A percentile compares a stretch with the other conserved stretches of the same genome.
Conservation (phyloP, 35 echinoderm and acorn worm species). For the Eucidaris tribuloides region DNA sequence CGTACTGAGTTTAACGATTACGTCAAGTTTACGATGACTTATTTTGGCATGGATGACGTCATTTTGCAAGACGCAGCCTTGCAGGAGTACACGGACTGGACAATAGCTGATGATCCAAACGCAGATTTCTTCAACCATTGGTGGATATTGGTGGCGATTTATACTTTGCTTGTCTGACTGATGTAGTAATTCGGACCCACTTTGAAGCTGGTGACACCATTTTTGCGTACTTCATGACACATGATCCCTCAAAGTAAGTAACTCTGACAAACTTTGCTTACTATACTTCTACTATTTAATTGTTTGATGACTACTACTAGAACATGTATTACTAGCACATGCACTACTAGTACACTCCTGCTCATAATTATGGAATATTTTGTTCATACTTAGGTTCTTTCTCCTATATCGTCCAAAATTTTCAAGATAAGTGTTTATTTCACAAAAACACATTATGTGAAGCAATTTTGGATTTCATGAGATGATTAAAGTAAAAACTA, state of each 20-base stretch:
- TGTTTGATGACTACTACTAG: too few species aligned
- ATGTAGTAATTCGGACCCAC: slow-evolving; percentile 21
- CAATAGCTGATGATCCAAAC: slow-evolving; percentile 20
- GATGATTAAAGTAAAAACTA: too few species aligned
- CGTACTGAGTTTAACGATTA: slow-evolving; percentile 19
- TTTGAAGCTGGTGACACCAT: slow-evolving; percentile 21
- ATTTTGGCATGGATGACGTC: neutral
- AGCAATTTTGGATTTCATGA: too few species aligned
- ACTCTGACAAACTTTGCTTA: neutral
- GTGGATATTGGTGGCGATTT: slow-evolving; percentile 33
- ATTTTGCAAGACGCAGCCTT: slow-evolving; percentile 26
- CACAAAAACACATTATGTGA: too few species aligned
- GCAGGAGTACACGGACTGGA: slow-evolving; percentile 60
- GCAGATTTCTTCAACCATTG: slow-evolving; percentile 38
- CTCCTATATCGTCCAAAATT: too few species aligned
- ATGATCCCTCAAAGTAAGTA: slow-evolving; percentile 34
- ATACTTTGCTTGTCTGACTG: slow-evolving; percentile 42
- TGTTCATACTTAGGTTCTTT: too few species aligned
- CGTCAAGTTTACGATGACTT: neutral
- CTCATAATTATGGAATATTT: too few species aligned
- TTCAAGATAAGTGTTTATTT: too few species aligned
- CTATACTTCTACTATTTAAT: slow-evolving; percentile 18
- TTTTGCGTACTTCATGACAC: slow-evolving; percentile 53
- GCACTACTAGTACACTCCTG: too few species aligned
- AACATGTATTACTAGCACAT: too few species aligned